Base-by-base conservation (phyloP, 2,888 invertebrate genomes). In the Aspidapion aeneum region DNA sequence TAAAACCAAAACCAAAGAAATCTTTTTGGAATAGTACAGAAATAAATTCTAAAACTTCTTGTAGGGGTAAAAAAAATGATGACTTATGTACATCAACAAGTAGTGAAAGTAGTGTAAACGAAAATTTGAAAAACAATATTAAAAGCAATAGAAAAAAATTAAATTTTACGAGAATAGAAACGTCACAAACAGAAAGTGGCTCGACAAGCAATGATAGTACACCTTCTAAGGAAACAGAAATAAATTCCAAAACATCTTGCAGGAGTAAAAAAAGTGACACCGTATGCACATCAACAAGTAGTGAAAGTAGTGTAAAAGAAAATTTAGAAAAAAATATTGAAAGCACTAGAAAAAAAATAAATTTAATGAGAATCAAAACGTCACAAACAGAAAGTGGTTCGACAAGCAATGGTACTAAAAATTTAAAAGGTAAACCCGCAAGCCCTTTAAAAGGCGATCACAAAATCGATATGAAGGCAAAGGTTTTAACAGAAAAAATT, bases 401-500 rank as follows among this genome's bases (percentile, higher is more conserved):
- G n/a, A n/a, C n/a, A n/a, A n/a, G n/a, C n/a, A n/a, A n/a, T n/a
- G 49, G 49, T 12, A n/a, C n/a, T 48, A 48, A 48, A 48, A n/a
- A 12, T 9, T 48, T n/a, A 9, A 48, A 48, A 12, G 49, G 49
- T 48, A n/a, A 48, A 48, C 9, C 9, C n/a, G n/a, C 49, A 48
- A 48, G n/a, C n/a, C n/a, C 49, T 48, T 48, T n/a, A 12, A 48
- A 48, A 48, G 12, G 54, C 1, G 17, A 50, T 16, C n/a, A 20
- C 22, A 22, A 56, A 18, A 18, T 63, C 49, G 66, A 58, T 21
- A 54, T 61, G 0, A 68, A 65, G 16, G 62, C 64, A 0, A 67
- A 63, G 55, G 22, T 64, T 18, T 57, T 69, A 22, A 59, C 69
- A 12, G 67, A 67, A 51, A 69, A 66, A 61, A 18, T 69, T 12